Percentiles rank a stretch among this genome's conserved stretches.
These are phyloP conservation scores for Pyrochroa serraticornis DNA, from an alignment of 2,888 invertebrate genomes.

Conservation along the genomic window DNA sequence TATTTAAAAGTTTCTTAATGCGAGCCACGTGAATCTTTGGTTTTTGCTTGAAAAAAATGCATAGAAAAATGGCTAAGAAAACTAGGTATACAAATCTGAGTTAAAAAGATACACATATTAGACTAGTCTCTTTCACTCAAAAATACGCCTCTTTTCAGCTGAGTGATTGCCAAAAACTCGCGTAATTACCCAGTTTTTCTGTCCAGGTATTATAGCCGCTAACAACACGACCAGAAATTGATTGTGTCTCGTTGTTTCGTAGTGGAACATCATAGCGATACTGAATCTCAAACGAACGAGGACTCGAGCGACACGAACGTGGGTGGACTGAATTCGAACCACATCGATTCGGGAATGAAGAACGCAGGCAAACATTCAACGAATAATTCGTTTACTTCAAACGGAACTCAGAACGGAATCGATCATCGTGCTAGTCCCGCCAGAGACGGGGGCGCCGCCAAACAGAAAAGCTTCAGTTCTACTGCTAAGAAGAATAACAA, in stretches of 20 bases:
- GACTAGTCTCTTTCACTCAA: not conserved
- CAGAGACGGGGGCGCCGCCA: conserved; percentile 70
- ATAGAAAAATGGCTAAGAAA: no score
- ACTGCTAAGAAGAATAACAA: conserved; percentile 77
- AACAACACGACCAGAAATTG: not conserved
- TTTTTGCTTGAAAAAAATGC: no score
- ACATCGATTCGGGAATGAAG: conserved; percentile 53
- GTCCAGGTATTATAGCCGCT: conserved; percentile 29
- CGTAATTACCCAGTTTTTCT: conserved; percentile 27
- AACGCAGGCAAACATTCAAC: conserved; percentile 56
- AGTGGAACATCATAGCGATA: conserved; percentile 87
- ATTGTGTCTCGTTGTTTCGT: conserved; percentile 19
- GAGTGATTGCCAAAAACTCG: conserved; percentile 8
- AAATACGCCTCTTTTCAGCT: conserved; percentile 16
- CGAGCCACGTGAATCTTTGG: no score
- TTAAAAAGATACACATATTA: conserved; percentile 2
- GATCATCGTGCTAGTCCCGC: conserved; percentile 53
- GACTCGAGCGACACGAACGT: conserved; percentile 70
- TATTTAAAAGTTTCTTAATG: no score
- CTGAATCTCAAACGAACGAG: conserved; percentile 83
- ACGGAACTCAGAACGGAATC: conserved; percentile 54
- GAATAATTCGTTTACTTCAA: conserved; percentile 41
- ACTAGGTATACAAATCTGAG: no score
- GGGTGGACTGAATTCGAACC: conserved; percentile 45
- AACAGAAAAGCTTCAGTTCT: conserved; percentile 63